Percentiles rank a stretch among this genome's conserved stretches.
These are phyloP conservation scores for Heteromormyrus szaboi DNA, from an alignment of 2,797 vertebrate genomes.

Conservation along the genomic window DNA sequence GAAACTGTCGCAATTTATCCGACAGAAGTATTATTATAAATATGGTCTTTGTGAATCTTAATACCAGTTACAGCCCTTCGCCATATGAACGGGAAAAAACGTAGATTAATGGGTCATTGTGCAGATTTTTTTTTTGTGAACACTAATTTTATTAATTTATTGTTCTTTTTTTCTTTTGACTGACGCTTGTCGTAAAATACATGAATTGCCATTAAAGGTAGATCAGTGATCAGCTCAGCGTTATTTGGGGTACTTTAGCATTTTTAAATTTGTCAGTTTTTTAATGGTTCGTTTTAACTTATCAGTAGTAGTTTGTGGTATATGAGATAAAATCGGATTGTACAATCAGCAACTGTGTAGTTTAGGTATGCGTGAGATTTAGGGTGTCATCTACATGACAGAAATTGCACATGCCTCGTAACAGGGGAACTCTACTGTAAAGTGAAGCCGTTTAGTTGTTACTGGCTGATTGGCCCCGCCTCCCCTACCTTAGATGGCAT, in stretches of 20 bases:
- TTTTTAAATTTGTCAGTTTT: neutral
- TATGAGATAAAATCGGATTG: neutral
- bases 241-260: neutral
- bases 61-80: neutral
- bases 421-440: neutral
- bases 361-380: neutral
- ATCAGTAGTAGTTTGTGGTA: neutral
- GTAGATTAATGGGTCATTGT: neutral
- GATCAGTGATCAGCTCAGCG: neutral
- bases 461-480: constrained; percentile 10
- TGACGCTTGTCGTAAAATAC: neutral
- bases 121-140: neutral
- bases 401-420: neutral
- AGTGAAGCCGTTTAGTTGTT: constrained; percentile 13
- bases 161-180: neutral
- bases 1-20: neutral
- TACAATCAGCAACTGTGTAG: neutral
- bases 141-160: neutral
- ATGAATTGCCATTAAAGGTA: neutral
- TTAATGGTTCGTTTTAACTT: neutral
- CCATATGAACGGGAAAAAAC: neutral
- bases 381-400: neutral
- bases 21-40: neutral
- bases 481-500: constrained; percentile 19
- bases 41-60: neutral